Evolutionary conservation across 2,797 vertebrate genomes (phyloP), one percentile per base, ranked within the genome.

Genomic region (Poeciliopsis turneri): DNA sequence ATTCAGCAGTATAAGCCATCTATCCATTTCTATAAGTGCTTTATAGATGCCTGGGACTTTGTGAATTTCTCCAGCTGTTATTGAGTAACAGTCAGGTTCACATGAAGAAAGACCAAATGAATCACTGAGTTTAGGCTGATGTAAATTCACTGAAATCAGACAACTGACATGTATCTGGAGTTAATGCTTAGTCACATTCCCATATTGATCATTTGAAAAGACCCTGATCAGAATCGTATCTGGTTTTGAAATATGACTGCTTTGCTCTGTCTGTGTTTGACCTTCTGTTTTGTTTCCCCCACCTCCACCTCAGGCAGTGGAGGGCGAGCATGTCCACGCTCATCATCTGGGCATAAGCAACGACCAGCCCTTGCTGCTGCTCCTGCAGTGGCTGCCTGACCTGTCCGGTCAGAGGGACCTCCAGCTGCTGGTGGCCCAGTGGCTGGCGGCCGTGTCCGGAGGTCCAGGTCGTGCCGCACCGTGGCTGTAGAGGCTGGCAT

Each of bases 401-500:
- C 92, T 99, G 88, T 86, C 74, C 0, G 76, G 85, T 0, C 96
- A 96, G 2, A 91, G 92, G 0, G 97, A 98, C 16, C 96, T 98
- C 0, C 97, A 96, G 94, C 89, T 97, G 86, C 92, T 98, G 82
- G 96, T 99, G 23, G 97, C 97, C 0, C 95, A 95, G 46, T 96
- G 96, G 94, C 94, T 99, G 79, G 94, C 96, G 5, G 87, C 95
- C 0, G 96, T 98, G 53, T 99, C 98, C 9, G 95, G 97, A 12
- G 95, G 97, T 96, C 97, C 8, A 92, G 97, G 55, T 93, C 96
- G 73, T 98, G 97, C 88, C 97, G 97, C 39, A 97, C 97, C 3
- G 97, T 97, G 1, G 97, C 97, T 0, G 98, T 98, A 82, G 97
- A 97, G 91, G 97, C 97, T 0, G 98, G 97, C 59, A 97, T 99